Evolutionary conservation across 1,140 invertebrate genomes (phyloP).

Genomic region (Saccostrea cuccullata): DNA sequence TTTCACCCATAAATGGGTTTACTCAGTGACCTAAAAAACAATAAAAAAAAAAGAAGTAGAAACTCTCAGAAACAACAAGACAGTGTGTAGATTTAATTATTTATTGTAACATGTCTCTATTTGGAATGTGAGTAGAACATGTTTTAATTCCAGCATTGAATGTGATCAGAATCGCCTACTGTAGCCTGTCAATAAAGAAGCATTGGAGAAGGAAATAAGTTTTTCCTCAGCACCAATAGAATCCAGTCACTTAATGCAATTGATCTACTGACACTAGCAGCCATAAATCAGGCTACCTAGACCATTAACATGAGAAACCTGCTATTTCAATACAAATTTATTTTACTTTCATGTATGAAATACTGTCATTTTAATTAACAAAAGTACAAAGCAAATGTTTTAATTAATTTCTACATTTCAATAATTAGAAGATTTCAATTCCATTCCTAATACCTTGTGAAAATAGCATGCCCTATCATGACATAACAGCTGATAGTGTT

Average conservation of each 20-base stretch:
- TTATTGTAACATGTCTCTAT: slow-evolving; percentile 9
- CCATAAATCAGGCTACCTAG: background rate
- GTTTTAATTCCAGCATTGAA: background rate
- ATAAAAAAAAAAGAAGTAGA: no score
- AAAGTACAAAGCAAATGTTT: slow-evolving; percentile 24
- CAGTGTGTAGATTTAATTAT: background rate
- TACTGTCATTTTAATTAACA: background rate
- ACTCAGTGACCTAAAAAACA: no score
- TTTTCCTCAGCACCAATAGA: slow-evolving; percentile 30
- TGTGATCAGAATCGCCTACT: background rate
- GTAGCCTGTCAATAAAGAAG: slow-evolving; percentile 1
- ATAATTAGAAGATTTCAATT: slow-evolving; percentile 21
- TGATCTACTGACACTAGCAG: background rate
- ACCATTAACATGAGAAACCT: slow-evolving; percentile 2
- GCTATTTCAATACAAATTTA: slow-evolving; percentile 35
- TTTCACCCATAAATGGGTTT: no score
- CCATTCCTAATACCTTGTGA: background rate
- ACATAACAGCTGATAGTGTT: background rate
- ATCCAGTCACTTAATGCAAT: slow-evolving; percentile 19
- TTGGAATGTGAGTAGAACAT: slow-evolving; percentile 7
- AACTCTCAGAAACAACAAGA: background rate
- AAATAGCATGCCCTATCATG: background rate
- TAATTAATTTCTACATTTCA: slow-evolving; percentile 20
- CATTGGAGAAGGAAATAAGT: slow-evolving; percentile 2
- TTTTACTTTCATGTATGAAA: background rate